Conservation (phyloP, 2,113 vertebrate genomes). For the Cygnus buccinator region DNA sequence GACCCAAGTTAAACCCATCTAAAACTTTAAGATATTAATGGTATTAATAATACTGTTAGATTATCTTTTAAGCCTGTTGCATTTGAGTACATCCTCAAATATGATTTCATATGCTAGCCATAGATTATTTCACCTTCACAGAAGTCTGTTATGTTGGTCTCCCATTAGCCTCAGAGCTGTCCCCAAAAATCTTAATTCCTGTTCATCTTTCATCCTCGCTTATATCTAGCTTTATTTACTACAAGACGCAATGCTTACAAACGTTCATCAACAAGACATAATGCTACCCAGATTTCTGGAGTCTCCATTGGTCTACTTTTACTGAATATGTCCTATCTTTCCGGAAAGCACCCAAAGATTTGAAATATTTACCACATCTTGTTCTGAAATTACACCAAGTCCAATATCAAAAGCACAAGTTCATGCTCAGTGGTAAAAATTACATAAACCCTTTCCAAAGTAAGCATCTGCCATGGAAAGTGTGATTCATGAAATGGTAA, state of each 20-base stretch:
- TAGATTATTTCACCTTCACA: neutral
- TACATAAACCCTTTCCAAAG: neutral
- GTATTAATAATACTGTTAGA: neutral
- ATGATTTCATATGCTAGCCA: neutral
- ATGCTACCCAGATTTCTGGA: neutral
- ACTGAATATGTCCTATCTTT: neutral
- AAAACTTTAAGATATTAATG: neutral
- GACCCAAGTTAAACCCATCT: neutral
- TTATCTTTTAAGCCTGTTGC: neutral
- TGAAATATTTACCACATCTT: neutral
- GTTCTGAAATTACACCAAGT: neutral
- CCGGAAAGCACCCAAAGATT: neutral
- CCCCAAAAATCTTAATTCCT: neutral
- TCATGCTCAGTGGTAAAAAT: neutral
- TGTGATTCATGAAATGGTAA: neutral
- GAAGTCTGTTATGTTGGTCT: neutral
- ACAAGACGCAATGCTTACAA: rapidly evolving
- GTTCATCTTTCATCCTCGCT: neutral
- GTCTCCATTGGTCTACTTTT: neutral
- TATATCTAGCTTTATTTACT: neutral
- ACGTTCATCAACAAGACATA: neutral
- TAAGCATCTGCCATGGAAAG: neutral
- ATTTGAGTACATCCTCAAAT: neutral
- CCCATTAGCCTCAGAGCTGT: neutral
- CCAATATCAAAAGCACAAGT: neutral